Conservation (phyloP, 2,888 invertebrate genomes). For the Salticus scenicus region DNA sequence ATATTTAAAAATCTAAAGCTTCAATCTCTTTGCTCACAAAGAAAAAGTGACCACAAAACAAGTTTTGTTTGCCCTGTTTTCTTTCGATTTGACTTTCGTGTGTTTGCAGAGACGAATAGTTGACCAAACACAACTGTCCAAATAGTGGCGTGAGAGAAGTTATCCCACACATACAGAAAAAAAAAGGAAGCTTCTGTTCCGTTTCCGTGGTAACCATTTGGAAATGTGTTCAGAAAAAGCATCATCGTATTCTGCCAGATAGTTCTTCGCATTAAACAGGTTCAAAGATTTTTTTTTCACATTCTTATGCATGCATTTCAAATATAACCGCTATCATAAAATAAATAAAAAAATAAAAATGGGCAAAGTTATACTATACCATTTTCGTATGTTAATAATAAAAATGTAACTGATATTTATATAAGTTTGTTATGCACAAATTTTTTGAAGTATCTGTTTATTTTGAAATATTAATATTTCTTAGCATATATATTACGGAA, state of each 20-base stretch:
- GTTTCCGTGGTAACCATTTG: not conserved
- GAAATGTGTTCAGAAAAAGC: not conserved
- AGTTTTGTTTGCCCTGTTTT: conserved; percentile 21
- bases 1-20: no score
- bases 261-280: not conserved
- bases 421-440: no score
- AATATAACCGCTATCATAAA: no score
- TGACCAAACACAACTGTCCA: conserved; percentile 21
- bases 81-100: conserved; percentile 31
- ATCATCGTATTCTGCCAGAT: not conserved
- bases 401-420: no score
- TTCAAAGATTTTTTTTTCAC: not conserved
- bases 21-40: not conserved
- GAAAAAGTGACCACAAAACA: conserved; percentile 39
- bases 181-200: not conserved
- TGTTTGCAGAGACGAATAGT: conserved; percentile 43
- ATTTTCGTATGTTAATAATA: no score
- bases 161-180: not conserved
- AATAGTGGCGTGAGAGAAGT: conserved; percentile 2
- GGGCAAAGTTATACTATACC: no score
- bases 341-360: no score
- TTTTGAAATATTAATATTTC: no score
- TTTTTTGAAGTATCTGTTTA: no score
- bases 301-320: no score
- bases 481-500: no score